Percentiles rank a stretch among this genome's conserved stretches.
Conservation (phyloP, 2,797 vertebrate species). For the Liparis tanakae region DNA sequence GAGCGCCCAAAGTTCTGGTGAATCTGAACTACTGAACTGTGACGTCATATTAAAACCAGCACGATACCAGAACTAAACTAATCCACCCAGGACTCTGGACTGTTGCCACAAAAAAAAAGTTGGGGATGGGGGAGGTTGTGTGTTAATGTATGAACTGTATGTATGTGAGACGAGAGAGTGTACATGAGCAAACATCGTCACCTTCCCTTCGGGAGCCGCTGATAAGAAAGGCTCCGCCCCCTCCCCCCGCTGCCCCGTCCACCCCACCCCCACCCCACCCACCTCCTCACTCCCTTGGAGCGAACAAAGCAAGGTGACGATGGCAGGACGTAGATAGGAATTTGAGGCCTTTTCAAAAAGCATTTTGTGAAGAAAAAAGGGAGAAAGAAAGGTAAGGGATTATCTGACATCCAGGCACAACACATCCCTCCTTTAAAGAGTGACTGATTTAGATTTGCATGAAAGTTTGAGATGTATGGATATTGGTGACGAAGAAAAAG, state of each 20-base stretch:
- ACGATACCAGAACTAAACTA: slow-evolving; percentile 74
- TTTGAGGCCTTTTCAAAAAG: slow-evolving; percentile 59
- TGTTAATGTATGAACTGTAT: slow-evolving; percentile 65
- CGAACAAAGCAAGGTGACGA: slow-evolving; percentile 59
- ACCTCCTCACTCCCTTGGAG: slow-evolving; percentile 11
- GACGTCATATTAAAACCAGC: slow-evolving; percentile 74
- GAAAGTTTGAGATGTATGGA: slow-evolving; percentile 41
- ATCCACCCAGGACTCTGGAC: slow-evolving; percentile 74
- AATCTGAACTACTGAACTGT: slow-evolving; percentile 86
- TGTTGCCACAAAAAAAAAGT: slow-evolving; percentile 58
- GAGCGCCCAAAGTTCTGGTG: slow-evolving; percentile 81
- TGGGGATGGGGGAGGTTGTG: slow-evolving; percentile 22
- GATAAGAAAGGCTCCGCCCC: too few species aligned
- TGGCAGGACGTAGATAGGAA: slow-evolving; percentile 63
- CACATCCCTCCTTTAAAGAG: slow-evolving; percentile 31
- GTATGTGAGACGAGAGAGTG: slow-evolving; percentile 62
- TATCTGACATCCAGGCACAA: slow-evolving; percentile 35
- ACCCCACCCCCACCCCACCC: too few species aligned
- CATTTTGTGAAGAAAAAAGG: slow-evolving; percentile 46
- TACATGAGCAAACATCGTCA: slow-evolving; percentile 46
- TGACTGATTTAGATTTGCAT: slow-evolving; percentile 46
- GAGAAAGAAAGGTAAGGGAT: slow-evolving; percentile 18
- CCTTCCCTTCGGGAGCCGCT: too few species aligned
- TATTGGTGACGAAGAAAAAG: slow-evolving; percentile 33
- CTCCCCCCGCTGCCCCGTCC: too few species aligned